Evolutionary conservation across 1,140 invertebrate species (phyloP).

Genomic region (Muscidifurax raptorellus): DNA sequence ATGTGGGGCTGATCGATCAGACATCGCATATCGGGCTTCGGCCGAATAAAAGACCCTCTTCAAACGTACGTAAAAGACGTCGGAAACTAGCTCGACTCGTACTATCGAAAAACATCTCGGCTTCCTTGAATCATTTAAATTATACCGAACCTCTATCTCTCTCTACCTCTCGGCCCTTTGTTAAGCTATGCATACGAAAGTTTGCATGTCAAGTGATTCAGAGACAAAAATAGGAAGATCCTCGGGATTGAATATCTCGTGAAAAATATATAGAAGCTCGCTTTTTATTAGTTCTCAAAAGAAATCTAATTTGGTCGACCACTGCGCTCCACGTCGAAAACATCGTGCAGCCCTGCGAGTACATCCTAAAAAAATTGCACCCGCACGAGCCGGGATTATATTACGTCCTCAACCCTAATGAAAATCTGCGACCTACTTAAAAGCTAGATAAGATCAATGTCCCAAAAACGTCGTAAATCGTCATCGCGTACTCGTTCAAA

Average conservation of each 20-base stretch:
- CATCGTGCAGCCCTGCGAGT: background rate
- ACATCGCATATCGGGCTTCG: background rate
- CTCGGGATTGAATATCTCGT: background rate
- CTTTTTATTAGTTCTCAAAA: background rate
- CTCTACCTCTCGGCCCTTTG: background rate
- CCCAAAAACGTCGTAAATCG: background rate
- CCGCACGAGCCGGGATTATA: background rate
- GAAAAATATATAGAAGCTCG: background rate
- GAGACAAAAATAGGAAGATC: background rate
- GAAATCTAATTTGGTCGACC: background rate
- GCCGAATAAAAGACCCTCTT: background rate
- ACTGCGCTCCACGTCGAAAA: background rate
- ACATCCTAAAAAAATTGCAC: background rate
- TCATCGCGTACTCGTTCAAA: background rate
- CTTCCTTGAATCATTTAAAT: background rate
- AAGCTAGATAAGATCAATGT: background rate
- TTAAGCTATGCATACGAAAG: background rate
- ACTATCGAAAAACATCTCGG: background rate
- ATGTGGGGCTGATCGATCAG: conserved; percentile 32
- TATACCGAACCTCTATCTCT: background rate
- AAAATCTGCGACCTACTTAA: background rate
- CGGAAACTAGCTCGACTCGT: background rate
- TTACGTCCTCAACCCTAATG: background rate
- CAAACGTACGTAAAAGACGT: background rate
- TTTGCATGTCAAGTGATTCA: background rate